A percentile compares a stretch with the other conserved stretches of the same genome.
phyloP scores from a whole-genome alignment of 1,140 invertebrate species.

The Tenebrio molitor region DNA sequence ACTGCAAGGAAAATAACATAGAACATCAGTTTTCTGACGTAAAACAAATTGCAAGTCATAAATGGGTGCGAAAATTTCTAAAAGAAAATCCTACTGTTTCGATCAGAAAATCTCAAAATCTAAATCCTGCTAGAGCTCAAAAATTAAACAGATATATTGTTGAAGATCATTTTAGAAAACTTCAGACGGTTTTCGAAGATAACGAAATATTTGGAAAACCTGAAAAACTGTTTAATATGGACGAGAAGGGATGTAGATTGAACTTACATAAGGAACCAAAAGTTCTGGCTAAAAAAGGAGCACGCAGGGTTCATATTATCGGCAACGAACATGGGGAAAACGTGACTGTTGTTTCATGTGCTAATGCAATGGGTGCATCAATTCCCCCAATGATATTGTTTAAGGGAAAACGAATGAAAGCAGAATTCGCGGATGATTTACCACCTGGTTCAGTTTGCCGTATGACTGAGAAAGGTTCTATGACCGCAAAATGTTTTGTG shows the following conservation, averaged over 20 bases:
- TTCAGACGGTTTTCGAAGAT: slow-evolving; percentile 49
- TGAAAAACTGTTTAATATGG: slow-evolving; percentile 64
- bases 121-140: slow-evolving; percentile 61
- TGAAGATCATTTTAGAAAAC: slow-evolving; percentile 57
- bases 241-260: slow-evolving; percentile 64
- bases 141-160: slow-evolving; percentile 62
- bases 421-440: slow-evolving; percentile 60
- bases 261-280: slow-evolving; percentile 61
- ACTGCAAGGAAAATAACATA: slow-evolving; percentile 50
- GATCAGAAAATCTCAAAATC: slow-evolving; percentile 56
- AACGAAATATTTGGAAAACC: slow-evolving; percentile 57
- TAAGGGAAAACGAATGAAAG: slow-evolving; percentile 61
- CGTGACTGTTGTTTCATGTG: slow-evolving; percentile 65
- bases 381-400: slow-evolving; percentile 62
- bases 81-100: slow-evolving; percentile 54
- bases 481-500: slow-evolving; percentile 62
- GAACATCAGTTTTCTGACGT: slow-evolving; percentile 49
- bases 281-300: slow-evolving; percentile 63
- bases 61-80: slow-evolving; percentile 52
- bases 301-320: slow-evolving; percentile 63
- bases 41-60: slow-evolving; percentile 53
- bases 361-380: slow-evolving; percentile 59
- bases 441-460: slow-evolving; percentile 57
- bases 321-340: slow-evolving; percentile 65
- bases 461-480: slow-evolving; percentile 64